A percentile compares a stretch with the other conserved stretches of the same genome.
Evolutionary conservation across 2,888 invertebrate genomes (phyloP).

Genomic region (Monoplex corrugatus): DNA sequence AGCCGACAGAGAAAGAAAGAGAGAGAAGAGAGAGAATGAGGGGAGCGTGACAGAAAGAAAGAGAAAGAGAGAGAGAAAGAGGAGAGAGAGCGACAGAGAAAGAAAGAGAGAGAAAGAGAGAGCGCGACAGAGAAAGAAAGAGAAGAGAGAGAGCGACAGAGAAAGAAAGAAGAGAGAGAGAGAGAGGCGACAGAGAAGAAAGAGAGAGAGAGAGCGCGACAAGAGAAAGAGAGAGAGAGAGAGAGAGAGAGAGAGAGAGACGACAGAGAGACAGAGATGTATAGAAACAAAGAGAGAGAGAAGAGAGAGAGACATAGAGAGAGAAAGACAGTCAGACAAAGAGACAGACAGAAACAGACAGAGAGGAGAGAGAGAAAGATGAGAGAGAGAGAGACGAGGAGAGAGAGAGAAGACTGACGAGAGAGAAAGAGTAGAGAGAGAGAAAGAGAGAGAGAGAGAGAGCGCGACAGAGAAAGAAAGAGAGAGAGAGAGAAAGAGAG

Average conservation of each 20-base stretch:
- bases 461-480: background rate
- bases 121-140: background rate
- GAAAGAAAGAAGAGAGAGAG: constrained; percentile 10
- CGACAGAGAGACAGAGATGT: background rate
- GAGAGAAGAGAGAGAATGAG: background rate
- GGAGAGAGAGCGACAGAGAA: background rate
- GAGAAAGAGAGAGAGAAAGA: background rate
- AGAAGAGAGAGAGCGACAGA: background rate
- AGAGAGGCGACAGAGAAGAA: background rate
- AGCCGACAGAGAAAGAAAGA: constrained; percentile 10
- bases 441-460: background rate
- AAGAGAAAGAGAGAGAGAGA: background rate
- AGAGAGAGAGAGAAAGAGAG: constrained; percentile 24
- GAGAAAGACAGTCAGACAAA: too few relatives aligned
- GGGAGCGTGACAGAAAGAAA: background rate
- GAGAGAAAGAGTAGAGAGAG: too few relatives aligned
- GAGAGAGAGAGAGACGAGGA: too few relatives aligned
- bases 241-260: too few relatives aligned
- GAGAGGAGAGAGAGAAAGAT: too few relatives aligned
- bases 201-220: background rate
- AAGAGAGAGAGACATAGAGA: too few relatives aligned
- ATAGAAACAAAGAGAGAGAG: too few relatives aligned
- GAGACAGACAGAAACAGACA: too few relatives aligned
- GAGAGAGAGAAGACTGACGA: constrained; percentile 37
- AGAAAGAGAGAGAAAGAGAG: background rate